Conservation (phyloP, 2,888 invertebrate genomes). For the Mycogona germanica region DNA sequence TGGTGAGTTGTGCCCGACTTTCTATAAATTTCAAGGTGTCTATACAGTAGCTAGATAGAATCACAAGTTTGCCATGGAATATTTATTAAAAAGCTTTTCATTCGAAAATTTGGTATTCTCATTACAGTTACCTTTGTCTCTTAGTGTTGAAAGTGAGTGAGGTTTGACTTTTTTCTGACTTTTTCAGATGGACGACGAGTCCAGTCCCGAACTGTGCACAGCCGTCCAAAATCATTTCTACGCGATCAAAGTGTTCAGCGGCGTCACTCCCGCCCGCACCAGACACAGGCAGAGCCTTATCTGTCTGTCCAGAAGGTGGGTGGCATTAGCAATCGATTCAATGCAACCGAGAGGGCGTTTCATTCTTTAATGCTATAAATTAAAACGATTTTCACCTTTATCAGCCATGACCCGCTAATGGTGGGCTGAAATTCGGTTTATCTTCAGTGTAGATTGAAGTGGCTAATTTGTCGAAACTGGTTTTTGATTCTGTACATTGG, state of each 20-base stretch:
- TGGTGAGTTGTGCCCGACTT: too few species aligned
- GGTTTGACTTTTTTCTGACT: neutral
- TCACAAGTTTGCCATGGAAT: too few species aligned
- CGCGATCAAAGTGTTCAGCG: slow-evolving; percentile 65
- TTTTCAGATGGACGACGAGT: slow-evolving; percentile 62
- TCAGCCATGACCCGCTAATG: neutral
- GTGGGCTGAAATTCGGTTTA: too few species aligned
- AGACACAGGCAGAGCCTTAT: slow-evolving; percentile 77
- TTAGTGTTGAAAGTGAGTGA: neutral
- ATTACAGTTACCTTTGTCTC: neutral
- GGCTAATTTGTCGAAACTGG: too few species aligned
- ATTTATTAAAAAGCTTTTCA: slow-evolving; percentile 1
- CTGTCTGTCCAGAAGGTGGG: slow-evolving; percentile 58
- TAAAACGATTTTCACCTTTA: too few species aligned
- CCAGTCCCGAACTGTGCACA: slow-evolving; percentile 69
- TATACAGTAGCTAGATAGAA: slow-evolving; percentile 2
- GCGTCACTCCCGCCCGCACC: slow-evolving; percentile 47
- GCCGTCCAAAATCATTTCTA: slow-evolving; percentile 82
- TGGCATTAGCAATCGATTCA: too few species aligned
- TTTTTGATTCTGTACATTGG: too few species aligned
- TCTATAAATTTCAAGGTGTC: too few species aligned
- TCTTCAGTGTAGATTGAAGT: too few species aligned
- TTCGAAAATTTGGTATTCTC: neutral
- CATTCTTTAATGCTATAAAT: too few species aligned
- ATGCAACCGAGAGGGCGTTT: too few species aligned